Evolutionary conservation across 2,888 invertebrate species (phyloP), one percentile per base, ranked within the genome.

Genomic region (Eretmocerus hayati): DNA sequence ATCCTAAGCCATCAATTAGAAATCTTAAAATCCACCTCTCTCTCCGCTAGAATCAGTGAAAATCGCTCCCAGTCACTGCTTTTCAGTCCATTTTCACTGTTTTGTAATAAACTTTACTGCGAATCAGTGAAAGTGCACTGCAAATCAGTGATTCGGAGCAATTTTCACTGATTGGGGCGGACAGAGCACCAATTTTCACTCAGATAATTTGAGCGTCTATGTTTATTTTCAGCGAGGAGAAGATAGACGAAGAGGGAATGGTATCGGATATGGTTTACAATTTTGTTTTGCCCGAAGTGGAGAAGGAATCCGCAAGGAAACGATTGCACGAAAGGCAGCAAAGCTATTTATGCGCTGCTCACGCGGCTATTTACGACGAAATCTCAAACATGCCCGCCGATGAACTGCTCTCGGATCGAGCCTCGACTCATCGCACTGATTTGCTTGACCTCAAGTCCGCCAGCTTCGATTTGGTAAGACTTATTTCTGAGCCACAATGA

Each of bases 241-340:
- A 50, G 19, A 44, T 58, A 33, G 56, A 55, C n/a, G 58, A 62
- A 20, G 62, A 67, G 43, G 64, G 63, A 54, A 52, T 66, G 54
- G 56, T 69, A 19, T 58, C 63, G 5, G 63, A 67, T 31, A 62
- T 70, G 62, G 58, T 71, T 13, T 71, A 73, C n/a, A 72, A 73
- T 50, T 72, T 72, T 22, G 54, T 76, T 5, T 59, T 75, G 26
- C 63, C 65, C 0, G 64, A 69, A 47, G 63, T 78, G 0, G 73
- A 77, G 56, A 74, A 75, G 36, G 57, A 65, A 22, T 59, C 75
- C 2, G 66, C 71, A 2, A 63, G 74, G 16, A 61, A 71, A 40
- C 67, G 65, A 52, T 67, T 74, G 45, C 64, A 62, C 30, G 50
- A 65, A 9, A 64, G 64, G 42, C 74, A 76, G 53, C 65, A 66